These are phyloP conservation scores for Temnothorax longispinosus DNA, from an alignment of 1,140 invertebrate species.

Conservation along the genomic window DNA sequence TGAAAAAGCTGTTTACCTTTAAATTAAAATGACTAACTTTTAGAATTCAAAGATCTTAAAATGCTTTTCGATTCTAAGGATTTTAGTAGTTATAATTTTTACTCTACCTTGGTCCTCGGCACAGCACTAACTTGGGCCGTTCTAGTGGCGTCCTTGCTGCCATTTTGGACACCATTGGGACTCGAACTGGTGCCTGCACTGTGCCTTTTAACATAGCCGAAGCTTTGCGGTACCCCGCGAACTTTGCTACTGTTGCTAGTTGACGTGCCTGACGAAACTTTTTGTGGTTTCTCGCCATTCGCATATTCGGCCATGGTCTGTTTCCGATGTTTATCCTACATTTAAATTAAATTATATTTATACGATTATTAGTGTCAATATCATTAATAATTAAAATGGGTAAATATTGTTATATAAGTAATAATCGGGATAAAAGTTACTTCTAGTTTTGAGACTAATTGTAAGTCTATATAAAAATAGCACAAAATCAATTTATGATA, in stretches of 20 bases:
- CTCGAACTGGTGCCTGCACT: conserved; percentile 86
- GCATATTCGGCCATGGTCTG: conserved; percentile 83
- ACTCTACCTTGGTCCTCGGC: conserved; percentile 89
- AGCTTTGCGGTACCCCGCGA: conserved; percentile 91
- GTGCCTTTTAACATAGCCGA: conserved; percentile 93
- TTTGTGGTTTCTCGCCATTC: conserved; percentile 83
- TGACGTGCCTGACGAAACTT: conserved; percentile 84
- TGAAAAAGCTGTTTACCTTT: not conserved
- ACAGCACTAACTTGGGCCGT: conserved; percentile 94
- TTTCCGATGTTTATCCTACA: conserved; percentile 83
- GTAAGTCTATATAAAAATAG: not conserved
- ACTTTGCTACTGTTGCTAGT: conserved; percentile 85
- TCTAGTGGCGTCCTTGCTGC: conserved; percentile 85
- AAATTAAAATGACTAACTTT: not conserved
- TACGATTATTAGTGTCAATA: not conserved
- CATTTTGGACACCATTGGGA: conserved; percentile 86
- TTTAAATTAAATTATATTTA: not conserved
- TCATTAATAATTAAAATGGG: not conserved
- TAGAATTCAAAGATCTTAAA: not conserved
- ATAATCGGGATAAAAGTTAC: not conserved
- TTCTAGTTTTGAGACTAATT: not conserved
- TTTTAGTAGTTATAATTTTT: not conserved
- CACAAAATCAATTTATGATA: not conserved
- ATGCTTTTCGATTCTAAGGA: not conserved
- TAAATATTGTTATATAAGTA: not conserved